phyloP scores from a whole-genome alignment of 2,797 vertebrate genomes.

The Crossoptilon crossoptilon region DNA sequence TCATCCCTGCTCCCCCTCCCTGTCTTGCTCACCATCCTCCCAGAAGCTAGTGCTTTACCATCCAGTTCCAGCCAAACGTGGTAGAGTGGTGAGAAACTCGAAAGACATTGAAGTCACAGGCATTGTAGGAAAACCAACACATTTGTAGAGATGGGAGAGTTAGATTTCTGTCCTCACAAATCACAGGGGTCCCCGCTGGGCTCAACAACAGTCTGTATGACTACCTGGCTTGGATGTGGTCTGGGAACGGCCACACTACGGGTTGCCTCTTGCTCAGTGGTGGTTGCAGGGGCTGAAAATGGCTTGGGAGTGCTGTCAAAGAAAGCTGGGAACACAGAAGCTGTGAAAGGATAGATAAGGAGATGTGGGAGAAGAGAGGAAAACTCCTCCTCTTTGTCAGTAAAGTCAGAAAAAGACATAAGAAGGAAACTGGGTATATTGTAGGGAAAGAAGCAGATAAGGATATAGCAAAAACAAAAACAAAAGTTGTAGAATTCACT shows the following conservation, averaged over 20 bases:
- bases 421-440: neutral
- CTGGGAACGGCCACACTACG: neutral
- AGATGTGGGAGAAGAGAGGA: neutral
- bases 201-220: too few relatives aligned
- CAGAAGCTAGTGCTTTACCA: neutral
- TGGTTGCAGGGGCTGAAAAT: neutral
- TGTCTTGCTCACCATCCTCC: neutral
- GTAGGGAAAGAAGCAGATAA: neutral
- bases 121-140: neutral
- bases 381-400: neutral
- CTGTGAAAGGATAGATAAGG: neutral
- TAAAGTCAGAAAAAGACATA: neutral
- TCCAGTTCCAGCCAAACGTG: neutral
- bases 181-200: neutral
- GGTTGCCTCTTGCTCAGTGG: neutral
- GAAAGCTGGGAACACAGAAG: neutral
- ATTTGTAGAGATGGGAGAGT: neutral
- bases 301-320: neutral
- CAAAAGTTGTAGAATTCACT: neutral
- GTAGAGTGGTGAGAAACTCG: fast-evolving
- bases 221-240: too few relatives aligned
- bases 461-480: neutral
- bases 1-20: neutral
- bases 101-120: neutral
- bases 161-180: neutral